Evolutionary conservation across 2,113 vertebrate species (phyloP).

Genomic region (Apistogramma diplotaenia): DNA sequence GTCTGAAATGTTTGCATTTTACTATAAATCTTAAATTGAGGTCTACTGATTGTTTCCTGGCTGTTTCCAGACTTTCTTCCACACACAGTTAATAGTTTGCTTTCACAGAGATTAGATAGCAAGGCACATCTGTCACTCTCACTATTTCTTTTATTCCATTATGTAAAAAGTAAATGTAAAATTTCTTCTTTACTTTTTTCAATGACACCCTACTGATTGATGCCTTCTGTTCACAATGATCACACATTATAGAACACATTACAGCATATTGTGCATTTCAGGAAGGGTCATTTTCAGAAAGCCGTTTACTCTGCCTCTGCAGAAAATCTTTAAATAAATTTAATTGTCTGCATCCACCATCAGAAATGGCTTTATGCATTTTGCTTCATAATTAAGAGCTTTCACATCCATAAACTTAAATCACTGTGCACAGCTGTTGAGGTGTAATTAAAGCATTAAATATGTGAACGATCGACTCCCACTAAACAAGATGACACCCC

Average conservation of each 20-base stretch:
- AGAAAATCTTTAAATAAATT: constrained; percentile 82
- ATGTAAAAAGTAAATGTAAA: constrained; percentile 27
- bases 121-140: not conserved
- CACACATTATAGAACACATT: constrained; percentile 58
- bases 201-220: constrained; percentile 49
- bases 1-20: not conserved
- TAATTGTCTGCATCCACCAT: constrained; percentile 83
- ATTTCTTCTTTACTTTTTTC: constrained; percentile 13
- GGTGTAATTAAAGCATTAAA: constrained; percentile 85
- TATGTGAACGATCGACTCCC: constrained; percentile 81
- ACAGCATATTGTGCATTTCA: constrained; percentile 63
- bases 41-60: not conserved
- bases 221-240: constrained; percentile 55
- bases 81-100: not conserved
- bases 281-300: constrained; percentile 72
- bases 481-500: constrained; percentile 79
- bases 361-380: constrained; percentile 82
- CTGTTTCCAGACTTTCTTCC: not conserved
- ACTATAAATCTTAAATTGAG: not conserved
- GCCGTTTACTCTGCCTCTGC: constrained; percentile 69
- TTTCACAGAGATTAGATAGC: not conserved
- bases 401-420: constrained; percentile 85
- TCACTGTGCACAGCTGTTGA: constrained; percentile 82
- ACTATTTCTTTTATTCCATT: not conserved
- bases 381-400: constrained; percentile 84